Evolutionary conservation across 2,888 invertebrate species (phyloP).

Genomic region (Drosophila paracracens): DNA sequence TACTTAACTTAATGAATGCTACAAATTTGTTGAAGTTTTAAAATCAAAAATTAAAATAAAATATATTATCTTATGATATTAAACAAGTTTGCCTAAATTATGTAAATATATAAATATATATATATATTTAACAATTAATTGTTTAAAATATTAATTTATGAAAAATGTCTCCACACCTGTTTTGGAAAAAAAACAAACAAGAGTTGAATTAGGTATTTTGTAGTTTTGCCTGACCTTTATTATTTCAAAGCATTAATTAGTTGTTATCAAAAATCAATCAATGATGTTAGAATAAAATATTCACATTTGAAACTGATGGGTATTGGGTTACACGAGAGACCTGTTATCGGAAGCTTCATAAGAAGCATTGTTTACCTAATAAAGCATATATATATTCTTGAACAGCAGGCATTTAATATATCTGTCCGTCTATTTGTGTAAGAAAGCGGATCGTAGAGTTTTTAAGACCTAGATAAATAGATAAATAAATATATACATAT

Average conservation of each 20-base stretch:
- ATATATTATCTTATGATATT: constrained; percentile 12
- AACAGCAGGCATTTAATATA: no score
- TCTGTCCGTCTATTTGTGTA: no score
- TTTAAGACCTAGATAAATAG: no score
- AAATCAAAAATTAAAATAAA: constrained; percentile 29
- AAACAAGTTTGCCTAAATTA: constrained; percentile 52
- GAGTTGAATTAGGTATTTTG: neutral
- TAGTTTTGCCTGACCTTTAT: neutral
- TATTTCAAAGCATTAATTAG: neutral
- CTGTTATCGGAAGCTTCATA: neutral
- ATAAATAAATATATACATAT: no score
- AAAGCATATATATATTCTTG: neutral
- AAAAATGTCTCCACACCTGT: constrained; percentile 1
- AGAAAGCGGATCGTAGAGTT: no score
- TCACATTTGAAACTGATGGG: neutral
- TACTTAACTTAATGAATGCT: constrained; percentile 43
- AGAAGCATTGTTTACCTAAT: neutral
- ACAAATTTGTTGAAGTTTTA: constrained; percentile 49
- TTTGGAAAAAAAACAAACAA: constrained; percentile 6
- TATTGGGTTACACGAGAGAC: neutral
- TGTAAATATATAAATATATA: constrained; percentile 25
- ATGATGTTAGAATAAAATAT: neutral
- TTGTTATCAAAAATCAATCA: neutral
- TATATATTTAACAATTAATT: constrained; percentile 6
- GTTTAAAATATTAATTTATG: constrained; percentile 1